These are phyloP conservation scores for Sorex araneus DNA, from an alignment of 2,113 vertebrate genomes.

Conservation along the genomic window DNA sequence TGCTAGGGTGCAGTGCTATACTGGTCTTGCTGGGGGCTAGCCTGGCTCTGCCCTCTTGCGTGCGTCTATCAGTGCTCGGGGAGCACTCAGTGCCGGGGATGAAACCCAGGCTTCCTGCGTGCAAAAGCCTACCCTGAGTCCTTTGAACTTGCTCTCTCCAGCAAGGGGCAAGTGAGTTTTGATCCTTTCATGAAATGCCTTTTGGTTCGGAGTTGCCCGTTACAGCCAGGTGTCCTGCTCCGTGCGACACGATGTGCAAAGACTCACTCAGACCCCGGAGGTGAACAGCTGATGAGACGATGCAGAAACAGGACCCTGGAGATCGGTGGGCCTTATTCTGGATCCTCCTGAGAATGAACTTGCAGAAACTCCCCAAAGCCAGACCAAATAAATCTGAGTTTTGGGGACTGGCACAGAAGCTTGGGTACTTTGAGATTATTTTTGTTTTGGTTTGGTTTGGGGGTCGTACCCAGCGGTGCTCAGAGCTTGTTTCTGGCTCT, in stretches of 20 bases:
- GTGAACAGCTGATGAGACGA: not conserved
- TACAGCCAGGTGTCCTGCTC: not conserved
- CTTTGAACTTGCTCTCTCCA: too few relatives aligned
- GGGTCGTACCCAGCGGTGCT: too few relatives aligned
- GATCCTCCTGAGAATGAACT: not conserved
- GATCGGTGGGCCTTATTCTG: not conserved
- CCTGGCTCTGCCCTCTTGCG: too few relatives aligned
- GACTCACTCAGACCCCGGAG: not conserved
- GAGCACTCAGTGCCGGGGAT: too few relatives aligned
- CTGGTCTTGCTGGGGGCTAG: too few relatives aligned
- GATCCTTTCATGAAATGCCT: not conserved
- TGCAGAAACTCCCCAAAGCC: not conserved
- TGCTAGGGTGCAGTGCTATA: too few relatives aligned
- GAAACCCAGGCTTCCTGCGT: too few relatives aligned
- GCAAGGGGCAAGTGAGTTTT: not conserved
- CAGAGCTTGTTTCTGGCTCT: too few relatives aligned
- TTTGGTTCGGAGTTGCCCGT: not conserved
- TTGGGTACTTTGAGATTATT: not conserved
- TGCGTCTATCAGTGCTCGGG: too few relatives aligned
- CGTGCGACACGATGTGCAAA: too few relatives aligned
- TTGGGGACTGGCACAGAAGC: not conserved
- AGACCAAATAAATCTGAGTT: not conserved
- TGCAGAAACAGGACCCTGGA: not conserved
- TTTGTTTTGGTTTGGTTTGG: too few relatives aligned
- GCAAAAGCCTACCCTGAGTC: too few relatives aligned